Base-by-base conservation (phyloP, 2,888 invertebrate species). In the Ceramica pisi region DNA sequence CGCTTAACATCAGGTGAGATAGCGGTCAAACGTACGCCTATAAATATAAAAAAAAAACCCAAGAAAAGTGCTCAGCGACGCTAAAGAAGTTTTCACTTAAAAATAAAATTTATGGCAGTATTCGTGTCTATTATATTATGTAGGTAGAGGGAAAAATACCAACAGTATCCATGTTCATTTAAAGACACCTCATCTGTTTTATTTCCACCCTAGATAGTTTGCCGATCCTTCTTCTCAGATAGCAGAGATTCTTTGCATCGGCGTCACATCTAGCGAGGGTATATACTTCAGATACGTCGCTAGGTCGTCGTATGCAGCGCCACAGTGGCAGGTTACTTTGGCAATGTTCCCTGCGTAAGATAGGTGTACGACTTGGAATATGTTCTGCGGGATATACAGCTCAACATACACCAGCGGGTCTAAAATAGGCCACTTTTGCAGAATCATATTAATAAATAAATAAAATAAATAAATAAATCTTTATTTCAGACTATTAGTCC, bases 291-390 rank as follows among this genome's bases (percentile, higher is more conserved):
- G 62, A 53, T n/a, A 55, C 35, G 31, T 74, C 56, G 35, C 35
- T 7, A 12, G 26, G 66, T 68, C 46, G 46, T 63, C 62, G 83
- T 80, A 82, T 70, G 81, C 80, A 83, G 81, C 50, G 74, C 53
- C 69, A n/a, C 35, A 26, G 67, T 88, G 89, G 90, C 92, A 92
- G 92, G 92, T 92, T 92, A 89, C 90, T 91, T 92, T 93, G 93
- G 93, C 93, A 90, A 80, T 44, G 87, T 87, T 90, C 92, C 92
- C 90, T 83, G 87, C 75, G 81, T 81, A 84, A 87, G 91, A 90
- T 91, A 92, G 92, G 92, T 92, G 90, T 84, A 84, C 80, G 64
- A 65, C 88, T 78, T 69, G 7, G 86, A 86, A 14, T 53, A 38
- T 35, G 23, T n/a, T 14, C 9, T 0, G 8, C 5, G 67, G 81